Base-by-base conservation (phyloP, 2,888 invertebrate species). In the Hyposoter dolosus region DNA sequence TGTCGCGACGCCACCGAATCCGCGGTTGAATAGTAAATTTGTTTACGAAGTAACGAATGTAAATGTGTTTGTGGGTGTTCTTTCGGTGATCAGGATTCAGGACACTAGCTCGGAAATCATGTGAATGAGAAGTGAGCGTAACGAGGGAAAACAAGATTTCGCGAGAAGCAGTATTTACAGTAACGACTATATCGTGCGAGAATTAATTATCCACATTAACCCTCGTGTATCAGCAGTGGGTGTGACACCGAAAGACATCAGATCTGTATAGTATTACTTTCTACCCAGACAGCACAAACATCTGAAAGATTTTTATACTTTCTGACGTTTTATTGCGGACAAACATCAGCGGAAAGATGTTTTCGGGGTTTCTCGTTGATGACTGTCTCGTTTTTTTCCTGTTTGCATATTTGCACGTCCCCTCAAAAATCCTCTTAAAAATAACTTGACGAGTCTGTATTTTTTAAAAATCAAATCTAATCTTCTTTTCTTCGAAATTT, bases 131-230 rank as follows among this genome's bases (percentile, higher is more conserved):
- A 45, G 72, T 28, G 72, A 63, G 74, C 63, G 45, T 83, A 81
- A 80, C 72, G 82, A 84, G 83, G 80, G 81, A 85, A 72, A 84
- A 87, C 68, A 79, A 82, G 84, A 89, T 77, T 80, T 66, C 43
- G 84, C 87, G 83, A 83, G 83, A 79, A 82, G 35, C 50, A 23
- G 47, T 45, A 47, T 75, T 72, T 63, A 56, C 43, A 45, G 69
- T 76, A 75, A 84, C 81, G 66, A 53, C 40, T 43, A 7, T 7
- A 45, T 81, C 76, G 76, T 53, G 76, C 72, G 45, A 56, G 76
- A 84, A 81, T 84, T 66, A 84, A 84, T 84, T 84, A 84, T 84
- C 77, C 66, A 74, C 76, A 81, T 81, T 72, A 84, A 84, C 66
- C 65, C 72, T 65, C 65, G 72, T 45, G 71, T 56, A 72, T 50